These are phyloP conservation scores for Pyrrhia umbra DNA, from an alignment of 2,888 invertebrate genomes.

Conservation along the genomic window DNA sequence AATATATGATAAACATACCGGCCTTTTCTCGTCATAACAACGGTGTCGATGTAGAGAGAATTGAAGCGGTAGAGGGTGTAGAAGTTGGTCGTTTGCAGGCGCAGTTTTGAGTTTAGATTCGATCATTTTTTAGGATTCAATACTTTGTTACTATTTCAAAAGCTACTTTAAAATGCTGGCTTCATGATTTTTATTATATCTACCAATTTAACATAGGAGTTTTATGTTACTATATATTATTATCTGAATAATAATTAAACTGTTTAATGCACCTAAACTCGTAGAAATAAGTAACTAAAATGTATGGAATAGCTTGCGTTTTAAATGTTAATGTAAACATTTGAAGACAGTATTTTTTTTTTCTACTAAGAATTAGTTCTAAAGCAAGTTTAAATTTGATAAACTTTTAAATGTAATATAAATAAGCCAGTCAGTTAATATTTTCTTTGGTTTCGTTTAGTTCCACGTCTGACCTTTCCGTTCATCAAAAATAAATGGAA, in stretches of 20 bases:
- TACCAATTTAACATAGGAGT: no score
- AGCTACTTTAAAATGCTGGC: background rate
- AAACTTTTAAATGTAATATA: background rate
- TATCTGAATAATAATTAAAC: no score
- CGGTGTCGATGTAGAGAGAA: slow-evolving; percentile 52
- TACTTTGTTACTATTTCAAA: background rate
- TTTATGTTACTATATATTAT: no score
- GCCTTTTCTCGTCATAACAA: slow-evolving; percentile 75
- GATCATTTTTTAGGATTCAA: background rate
- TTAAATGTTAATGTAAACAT: no score
- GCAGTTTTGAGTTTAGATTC: slow-evolving; percentile 9
- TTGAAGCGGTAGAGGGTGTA: slow-evolving; percentile 63
- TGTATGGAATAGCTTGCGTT: no score
- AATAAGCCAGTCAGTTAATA: background rate
- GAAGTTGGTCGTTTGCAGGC: slow-evolving; percentile 29
- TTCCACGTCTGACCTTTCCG: background rate
- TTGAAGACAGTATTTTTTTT: background rate
- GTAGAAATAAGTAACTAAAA: no score
- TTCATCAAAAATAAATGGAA: background rate
- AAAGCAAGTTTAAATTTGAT: no score
- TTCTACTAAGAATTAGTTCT: background rate
- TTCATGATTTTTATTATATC: slow-evolving; percentile 21
- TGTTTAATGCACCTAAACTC: no score
- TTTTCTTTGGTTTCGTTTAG: background rate
- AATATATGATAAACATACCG: slow-evolving; percentile 87